These are phyloP conservation scores for Hydropsyche tenuis DNA, from an alignment of 1,140 invertebrate species.

Conservation along the genomic window DNA sequence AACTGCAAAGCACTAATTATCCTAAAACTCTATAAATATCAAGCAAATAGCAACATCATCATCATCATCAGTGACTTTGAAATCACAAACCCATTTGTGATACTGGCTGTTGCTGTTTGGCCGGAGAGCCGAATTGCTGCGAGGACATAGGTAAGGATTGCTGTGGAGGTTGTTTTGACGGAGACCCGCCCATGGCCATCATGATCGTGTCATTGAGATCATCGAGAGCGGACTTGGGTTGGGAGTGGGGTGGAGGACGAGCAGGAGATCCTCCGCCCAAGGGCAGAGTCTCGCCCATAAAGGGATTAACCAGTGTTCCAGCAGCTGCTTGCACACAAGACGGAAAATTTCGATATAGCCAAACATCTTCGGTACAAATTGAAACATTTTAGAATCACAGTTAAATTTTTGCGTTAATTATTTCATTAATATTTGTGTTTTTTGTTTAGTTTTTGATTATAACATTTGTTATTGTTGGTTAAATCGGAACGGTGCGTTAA, in stretches of 20 bases:
- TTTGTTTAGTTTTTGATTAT: too few relatives aligned
- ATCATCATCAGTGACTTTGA: constrained; percentile 27
- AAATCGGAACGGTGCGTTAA: too few relatives aligned
- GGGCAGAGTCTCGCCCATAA: constrained; percentile 60
- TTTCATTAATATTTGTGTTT: neutral
- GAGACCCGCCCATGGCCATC: constrained; percentile 71
- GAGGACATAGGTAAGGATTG: constrained; percentile 57
- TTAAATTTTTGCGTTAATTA: neutral
- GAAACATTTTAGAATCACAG: neutral
- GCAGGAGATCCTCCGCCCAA: constrained; percentile 61
- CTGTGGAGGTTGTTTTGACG: constrained; percentile 61
- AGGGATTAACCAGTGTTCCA: constrained; percentile 60
- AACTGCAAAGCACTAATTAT: constrained; percentile 18
- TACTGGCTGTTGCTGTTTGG: constrained; percentile 64
- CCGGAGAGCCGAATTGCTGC: constrained; percentile 67
- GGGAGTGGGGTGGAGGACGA: constrained; percentile 58
- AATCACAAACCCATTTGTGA: constrained; percentile 60
- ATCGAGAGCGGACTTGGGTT: constrained; percentile 71
- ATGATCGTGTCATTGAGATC: constrained; percentile 75
- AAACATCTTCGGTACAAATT: constrained; percentile 13
- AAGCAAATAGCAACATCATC: constrained; percentile 37
- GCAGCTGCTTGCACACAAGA: constrained; percentile 70
- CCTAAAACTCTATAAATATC: constrained; percentile 29
- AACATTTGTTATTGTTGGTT: too few relatives aligned
- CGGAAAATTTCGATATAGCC: constrained; percentile 32